Evolutionary conservation across 2,888 invertebrate genomes (phyloP).

Genomic region (Nemurella pictetii): DNA sequence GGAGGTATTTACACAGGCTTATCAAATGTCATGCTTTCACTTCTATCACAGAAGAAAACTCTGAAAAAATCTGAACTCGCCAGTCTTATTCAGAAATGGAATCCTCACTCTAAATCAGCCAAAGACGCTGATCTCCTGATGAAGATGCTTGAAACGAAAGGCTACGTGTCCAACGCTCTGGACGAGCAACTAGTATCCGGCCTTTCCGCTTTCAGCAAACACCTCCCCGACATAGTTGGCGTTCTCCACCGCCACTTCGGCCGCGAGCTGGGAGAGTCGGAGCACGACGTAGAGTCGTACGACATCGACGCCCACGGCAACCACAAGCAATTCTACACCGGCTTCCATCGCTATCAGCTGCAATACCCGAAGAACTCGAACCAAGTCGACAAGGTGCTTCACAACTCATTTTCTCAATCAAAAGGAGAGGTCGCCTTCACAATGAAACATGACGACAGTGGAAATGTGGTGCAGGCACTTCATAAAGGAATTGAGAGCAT

Average conservation of each 20-base stretch:
- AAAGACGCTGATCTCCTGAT: too few relatives aligned
- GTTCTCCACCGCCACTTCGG: neutral
- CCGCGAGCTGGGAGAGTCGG: conserved; percentile 19
- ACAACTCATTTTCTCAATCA: neutral
- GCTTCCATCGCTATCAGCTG: conserved; percentile 35
- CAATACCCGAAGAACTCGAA: conserved; percentile 31
- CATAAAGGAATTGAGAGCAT: conserved; percentile 42
- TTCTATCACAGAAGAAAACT: too few relatives aligned
- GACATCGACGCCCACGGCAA: conserved; percentile 42
- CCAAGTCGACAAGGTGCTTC: neutral
- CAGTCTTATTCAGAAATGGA: too few relatives aligned
- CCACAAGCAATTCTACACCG: conserved; percentile 38
- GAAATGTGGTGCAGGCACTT: conserved; percentile 42
- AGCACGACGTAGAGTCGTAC: conserved; percentile 38
- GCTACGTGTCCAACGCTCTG: neutral
- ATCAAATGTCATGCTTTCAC: too few relatives aligned
- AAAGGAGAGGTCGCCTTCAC: neutral
- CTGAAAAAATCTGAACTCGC: too few relatives aligned
- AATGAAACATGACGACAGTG: conserved; percentile 40
- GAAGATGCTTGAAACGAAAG: too few relatives aligned
- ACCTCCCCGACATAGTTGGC: neutral
- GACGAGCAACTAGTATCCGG: neutral
- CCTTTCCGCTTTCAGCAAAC: neutral
- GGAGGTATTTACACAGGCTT: too few relatives aligned
- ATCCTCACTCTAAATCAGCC: too few relatives aligned